Conservation (phyloP, 2,113 vertebrate genomes). For the Ondatra zibethicus region DNA sequence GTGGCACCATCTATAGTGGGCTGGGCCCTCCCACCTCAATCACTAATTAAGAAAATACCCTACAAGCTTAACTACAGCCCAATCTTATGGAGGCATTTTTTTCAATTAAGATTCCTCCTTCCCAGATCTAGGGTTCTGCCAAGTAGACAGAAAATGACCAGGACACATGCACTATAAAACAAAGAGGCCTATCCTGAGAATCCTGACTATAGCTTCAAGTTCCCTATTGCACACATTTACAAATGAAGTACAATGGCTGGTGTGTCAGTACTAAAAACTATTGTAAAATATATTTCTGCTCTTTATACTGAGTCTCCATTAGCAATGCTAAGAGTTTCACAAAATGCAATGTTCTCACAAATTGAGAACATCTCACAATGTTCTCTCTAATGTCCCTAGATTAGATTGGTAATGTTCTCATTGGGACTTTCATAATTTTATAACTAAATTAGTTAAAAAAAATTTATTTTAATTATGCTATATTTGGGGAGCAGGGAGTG, state of each 20-base stretch:
- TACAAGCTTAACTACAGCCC: not conserved
- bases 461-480: not conserved
- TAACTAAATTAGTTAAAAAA: not conserved
- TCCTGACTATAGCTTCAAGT: not conserved
- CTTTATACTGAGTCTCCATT: slow-evolving; percentile 3
- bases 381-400: not conserved
- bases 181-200: not conserved
- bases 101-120: not conserved
- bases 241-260: not conserved
- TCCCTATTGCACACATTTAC: not conserved
- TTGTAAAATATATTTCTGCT: slow-evolving; percentile 2
- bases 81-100: not conserved
- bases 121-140: too few species aligned
- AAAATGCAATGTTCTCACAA: not conserved
- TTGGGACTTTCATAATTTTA: slow-evolving; percentile 8
- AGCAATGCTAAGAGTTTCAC: not conserved
- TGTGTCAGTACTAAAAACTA: not conserved
- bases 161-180: not conserved
- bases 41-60: not conserved
- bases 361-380: not conserved
- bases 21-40: not conserved
- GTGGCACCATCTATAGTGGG: too few species aligned
- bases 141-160: not conserved
- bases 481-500: not conserved
- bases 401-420: not conserved